These are phyloP conservation scores for Tachycineta bicolor DNA, from an alignment of 2,113 vertebrate species.

Conservation along the genomic window DNA sequence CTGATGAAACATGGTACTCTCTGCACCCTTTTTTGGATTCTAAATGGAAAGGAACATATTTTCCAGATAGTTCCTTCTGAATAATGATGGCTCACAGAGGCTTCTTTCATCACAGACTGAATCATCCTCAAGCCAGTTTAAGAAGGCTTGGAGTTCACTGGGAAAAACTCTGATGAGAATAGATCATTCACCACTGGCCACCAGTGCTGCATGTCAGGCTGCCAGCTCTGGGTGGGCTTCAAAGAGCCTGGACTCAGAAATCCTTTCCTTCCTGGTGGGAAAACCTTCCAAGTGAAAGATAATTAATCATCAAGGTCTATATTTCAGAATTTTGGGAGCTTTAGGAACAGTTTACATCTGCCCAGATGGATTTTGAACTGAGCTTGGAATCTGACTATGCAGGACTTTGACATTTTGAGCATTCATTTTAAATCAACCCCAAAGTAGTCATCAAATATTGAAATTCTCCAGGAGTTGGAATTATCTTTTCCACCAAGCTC, in stretches of 20 bases:
- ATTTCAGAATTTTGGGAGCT: not conserved
- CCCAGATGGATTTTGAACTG: not conserved
- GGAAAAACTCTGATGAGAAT: not conserved
- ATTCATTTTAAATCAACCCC: not conserved
- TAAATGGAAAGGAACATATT: slow-evolving; percentile 33
- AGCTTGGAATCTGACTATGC: not conserved
- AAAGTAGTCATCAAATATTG: slow-evolving; percentile 34
- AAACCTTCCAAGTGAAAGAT: not conserved
- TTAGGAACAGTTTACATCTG: not conserved
- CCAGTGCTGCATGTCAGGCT: not conserved
- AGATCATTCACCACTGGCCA: not conserved
- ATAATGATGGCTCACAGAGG: not conserved
- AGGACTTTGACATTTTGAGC: slow-evolving; percentile 32
- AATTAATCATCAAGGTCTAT: not conserved
- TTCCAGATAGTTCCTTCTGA: slow-evolving; percentile 19
- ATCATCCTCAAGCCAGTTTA: not conserved
- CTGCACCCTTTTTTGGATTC: slow-evolving; percentile 50
- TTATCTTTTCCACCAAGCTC: not conserved
- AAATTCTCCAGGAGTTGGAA: not conserved
- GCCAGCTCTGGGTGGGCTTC: not conserved
- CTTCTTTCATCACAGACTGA: not conserved
- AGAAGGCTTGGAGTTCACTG: not conserved
- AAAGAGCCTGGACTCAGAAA: slow-evolving; percentile 10
- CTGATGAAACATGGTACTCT: slow-evolving; percentile 56
- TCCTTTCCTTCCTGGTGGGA: not conserved